Conservation (phyloP, 2,113 vertebrate genomes). For the Chinchilla lanigera region DNA sequence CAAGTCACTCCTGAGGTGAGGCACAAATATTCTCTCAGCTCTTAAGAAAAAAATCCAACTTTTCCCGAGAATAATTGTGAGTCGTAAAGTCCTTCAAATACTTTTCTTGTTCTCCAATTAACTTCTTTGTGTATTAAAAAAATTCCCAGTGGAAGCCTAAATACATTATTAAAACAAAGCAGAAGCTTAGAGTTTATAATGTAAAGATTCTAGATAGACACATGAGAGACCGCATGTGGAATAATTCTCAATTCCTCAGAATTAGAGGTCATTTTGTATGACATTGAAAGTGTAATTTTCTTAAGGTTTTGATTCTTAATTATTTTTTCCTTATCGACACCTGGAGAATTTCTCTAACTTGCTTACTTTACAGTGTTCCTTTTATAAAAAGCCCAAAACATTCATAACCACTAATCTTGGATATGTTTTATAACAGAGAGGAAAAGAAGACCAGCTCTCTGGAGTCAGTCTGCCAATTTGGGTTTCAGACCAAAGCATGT, state of each 20-base stretch:
- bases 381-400: not conserved
- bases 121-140: constrained; percentile 54
- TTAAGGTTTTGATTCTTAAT: constrained; percentile 9
- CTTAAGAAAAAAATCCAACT: not conserved
- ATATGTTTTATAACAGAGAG: not conserved
- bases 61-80: constrained; percentile 44
- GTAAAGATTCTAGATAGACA: constrained; percentile 63
- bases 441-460: not conserved
- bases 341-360: not conserved
- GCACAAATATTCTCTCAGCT: not conserved
- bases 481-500: not conserved
- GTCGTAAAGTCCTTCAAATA: constrained; percentile 65
- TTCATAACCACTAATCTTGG: not conserved
- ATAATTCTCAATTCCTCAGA: constrained; percentile 41
- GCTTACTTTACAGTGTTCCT: not conserved
- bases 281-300: constrained; percentile 57
- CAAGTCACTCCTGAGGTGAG: not conserved
- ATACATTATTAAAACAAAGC: constrained; percentile 74
- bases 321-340: constrained; percentile 39
- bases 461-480: not conserved
- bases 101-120: constrained; percentile 61
- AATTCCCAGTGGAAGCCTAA: constrained; percentile 65
- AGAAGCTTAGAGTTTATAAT: constrained; percentile 57
- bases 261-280: constrained; percentile 13
- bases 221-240: not conserved